Conservation (phyloP, 2,113 vertebrate species). For the Oncorhynchus clarkii region DNA sequence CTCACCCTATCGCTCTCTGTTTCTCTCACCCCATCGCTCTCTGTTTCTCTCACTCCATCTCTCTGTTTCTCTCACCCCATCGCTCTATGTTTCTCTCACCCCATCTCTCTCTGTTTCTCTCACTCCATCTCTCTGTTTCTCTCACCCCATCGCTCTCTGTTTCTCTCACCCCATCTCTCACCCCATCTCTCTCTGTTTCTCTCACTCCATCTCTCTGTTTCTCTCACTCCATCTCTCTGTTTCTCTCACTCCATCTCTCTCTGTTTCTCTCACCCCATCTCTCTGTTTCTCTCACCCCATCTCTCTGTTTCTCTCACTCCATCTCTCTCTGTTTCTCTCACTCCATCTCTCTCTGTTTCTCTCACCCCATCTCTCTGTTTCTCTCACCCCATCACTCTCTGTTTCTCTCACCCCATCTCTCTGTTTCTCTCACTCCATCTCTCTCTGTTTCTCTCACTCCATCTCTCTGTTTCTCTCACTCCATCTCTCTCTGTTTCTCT, state of each 20-base stretch:
- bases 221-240: no score
- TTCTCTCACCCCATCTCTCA: no score
- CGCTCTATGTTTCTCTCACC: neutral
- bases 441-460: neutral
- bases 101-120: neutral
- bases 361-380: conserved; percentile 32
- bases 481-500: no score
- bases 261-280: conserved; percentile 15
- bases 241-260: neutral
- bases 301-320: conserved; percentile 21
- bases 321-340: conserved; percentile 34
- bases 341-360: conserved; percentile 24
- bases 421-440: conserved; percentile 3
- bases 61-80: conserved; percentile 28
- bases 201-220: no score
- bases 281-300: conserved; percentile 28
- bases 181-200: no score
- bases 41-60: conserved; percentile 13
- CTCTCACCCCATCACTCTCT: conserved; percentile 24
- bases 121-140: neutral
- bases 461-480: conserved; percentile 20
- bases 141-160: no score
- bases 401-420: neutral
- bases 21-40: neutral
- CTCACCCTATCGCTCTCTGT: no score